These are phyloP conservation scores for Cyanistes caeruleus DNA, from an alignment of 2,113 vertebrate species.

Conservation along the genomic window DNA sequence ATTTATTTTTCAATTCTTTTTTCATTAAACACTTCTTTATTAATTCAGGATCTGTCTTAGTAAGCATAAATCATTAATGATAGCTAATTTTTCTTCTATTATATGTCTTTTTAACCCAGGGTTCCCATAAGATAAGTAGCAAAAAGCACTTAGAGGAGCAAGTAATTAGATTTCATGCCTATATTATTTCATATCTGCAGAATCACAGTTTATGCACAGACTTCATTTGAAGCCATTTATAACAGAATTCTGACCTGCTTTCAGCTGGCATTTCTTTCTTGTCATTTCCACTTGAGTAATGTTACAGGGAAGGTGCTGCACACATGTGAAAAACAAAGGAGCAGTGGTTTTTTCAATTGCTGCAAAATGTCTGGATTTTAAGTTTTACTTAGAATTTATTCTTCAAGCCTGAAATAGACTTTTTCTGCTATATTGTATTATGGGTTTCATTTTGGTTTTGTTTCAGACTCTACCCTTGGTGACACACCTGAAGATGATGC, in stretches of 20 bases:
- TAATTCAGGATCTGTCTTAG: background rate
- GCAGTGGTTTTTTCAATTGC: background rate
- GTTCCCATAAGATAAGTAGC: background rate
- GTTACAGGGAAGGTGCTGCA: background rate
- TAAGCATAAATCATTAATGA: background rate
- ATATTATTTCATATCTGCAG: background rate
- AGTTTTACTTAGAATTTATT: background rate
- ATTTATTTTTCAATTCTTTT: background rate
- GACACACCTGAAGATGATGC: constrained; percentile 58
- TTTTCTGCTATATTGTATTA: background rate
- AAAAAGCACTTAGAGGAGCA: background rate
- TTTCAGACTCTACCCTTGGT: constrained; percentile 51
- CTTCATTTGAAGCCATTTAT: background rate
- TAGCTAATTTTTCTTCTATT: background rate
- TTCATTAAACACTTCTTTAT: background rate
- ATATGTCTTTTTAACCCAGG: background rate
- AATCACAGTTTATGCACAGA: background rate
- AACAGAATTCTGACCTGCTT: background rate
- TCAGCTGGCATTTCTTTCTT: background rate
- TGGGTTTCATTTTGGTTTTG: background rate
- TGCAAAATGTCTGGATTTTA: background rate
- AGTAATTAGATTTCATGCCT: background rate
- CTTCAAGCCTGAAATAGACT: background rate
- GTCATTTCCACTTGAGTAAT: background rate
- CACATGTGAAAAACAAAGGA: background rate